Conservation (phyloP, 2,797 vertebrate genomes). For the Sebastes iracundus region DNA sequence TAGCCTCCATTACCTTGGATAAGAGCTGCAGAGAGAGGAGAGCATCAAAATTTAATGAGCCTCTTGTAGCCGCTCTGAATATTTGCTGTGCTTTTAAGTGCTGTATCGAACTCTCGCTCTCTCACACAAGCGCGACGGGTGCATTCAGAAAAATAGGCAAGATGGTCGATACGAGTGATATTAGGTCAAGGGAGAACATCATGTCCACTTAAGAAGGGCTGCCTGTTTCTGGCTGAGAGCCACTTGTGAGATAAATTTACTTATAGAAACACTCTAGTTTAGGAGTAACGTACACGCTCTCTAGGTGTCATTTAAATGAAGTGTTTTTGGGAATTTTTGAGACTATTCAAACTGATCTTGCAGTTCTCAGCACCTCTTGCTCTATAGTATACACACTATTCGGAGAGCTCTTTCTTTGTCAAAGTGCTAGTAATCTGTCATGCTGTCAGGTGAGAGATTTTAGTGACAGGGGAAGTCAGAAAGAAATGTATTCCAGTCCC, state of each 20-base stretch:
- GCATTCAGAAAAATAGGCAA: conserved; percentile 45
- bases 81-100: conserved; percentile 67
- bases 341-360: not conserved
- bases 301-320: not conserved
- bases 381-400: not conserved
- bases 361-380: not conserved
- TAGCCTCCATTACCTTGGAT: conserved; percentile 80
- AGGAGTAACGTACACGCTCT: not conserved
- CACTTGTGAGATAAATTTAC: conserved; percentile 29
- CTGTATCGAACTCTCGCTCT: conserved; percentile 25
- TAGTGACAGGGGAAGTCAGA: not conserved
- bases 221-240: conserved; percentile 45
- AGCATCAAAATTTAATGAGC: conserved; percentile 82
- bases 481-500: not conserved
- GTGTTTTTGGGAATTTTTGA: not conserved
- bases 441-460: not conserved
- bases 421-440: not conserved
- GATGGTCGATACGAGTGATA: conserved; percentile 53
- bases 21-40: conserved; percentile 77
- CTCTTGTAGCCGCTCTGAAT: conserved; percentile 69
- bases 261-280: conserved; percentile 2
- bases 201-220: conserved; percentile 47
- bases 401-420: not conserved
- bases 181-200: conserved; percentile 57
- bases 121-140: not conserved